phyloP scores from a whole-genome alignment of 2,113 vertebrate genomes.

The Aplodontia rufa region DNA sequence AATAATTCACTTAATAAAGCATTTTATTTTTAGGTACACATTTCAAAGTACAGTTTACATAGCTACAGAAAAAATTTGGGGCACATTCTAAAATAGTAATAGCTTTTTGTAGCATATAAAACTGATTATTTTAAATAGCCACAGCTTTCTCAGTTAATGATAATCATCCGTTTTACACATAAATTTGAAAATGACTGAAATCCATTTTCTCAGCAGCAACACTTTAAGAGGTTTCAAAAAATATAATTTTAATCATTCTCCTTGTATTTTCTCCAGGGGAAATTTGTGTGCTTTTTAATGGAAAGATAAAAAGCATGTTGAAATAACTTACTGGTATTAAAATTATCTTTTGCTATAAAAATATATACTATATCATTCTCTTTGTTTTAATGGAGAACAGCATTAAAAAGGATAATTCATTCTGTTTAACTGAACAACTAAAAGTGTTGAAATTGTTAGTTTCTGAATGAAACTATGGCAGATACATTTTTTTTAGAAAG shows the following conservation, averaged over 20 bases:
- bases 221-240: conserved; percentile 34
- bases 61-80: neutral
- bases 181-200: conserved; percentile 27
- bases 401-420: neutral
- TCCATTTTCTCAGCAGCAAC: conserved; percentile 12
- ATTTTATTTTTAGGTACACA: neutral
- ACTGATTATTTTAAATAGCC: neutral
- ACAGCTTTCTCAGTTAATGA: neutral
- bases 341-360: conserved; percentile 48
- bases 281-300: conserved; percentile 15
- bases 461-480: neutral
- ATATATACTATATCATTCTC: neutral
- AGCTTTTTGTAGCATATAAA: conserved; percentile 19
- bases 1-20: conserved; percentile 4
- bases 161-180: conserved; percentile 5
- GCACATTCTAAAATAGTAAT: neutral
- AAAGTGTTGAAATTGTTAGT: neutral
- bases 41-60: neutral
- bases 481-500: neutral
- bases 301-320: conserved; percentile 38
- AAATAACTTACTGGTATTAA: conserved; percentile 46
- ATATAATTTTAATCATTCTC: neutral
- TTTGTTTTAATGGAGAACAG: neutral
- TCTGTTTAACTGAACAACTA: neutral
- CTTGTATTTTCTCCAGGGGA: neutral